Evolutionary conservation across 1,140 invertebrate species (phyloP).

Genomic region (Chelonus insularis): DNA sequence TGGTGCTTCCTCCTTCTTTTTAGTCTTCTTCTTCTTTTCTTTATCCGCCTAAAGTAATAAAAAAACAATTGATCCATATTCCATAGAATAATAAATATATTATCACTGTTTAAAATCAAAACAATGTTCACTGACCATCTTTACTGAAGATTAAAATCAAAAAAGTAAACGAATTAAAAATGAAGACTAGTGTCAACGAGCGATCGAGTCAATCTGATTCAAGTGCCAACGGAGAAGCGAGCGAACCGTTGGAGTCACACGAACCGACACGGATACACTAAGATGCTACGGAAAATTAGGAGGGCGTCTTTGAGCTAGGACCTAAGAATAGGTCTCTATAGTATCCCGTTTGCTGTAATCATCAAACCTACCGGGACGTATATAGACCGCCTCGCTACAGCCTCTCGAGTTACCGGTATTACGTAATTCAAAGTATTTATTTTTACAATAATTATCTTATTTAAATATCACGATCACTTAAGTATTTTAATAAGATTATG

Average conservation of each 20-base stretch:
- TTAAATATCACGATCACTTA: background rate
- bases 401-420: slow-evolving; percentile 51
- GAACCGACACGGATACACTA: background rate
- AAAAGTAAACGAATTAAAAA: background rate
- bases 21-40: slow-evolving; percentile 66
- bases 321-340: slow-evolving; percentile 39
- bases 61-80: too few species aligned
- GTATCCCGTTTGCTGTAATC: slow-evolving; percentile 29
- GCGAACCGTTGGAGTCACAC: background rate
- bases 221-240: slow-evolving; percentile 4
- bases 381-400: slow-evolving; percentile 44
- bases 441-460: background rate
- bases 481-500: background rate
- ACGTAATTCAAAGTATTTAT: slow-evolving; percentile 38
- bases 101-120: too few species aligned
- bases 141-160: background rate
- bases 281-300: slow-evolving; percentile 38
- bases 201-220: background rate
- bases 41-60: slow-evolving; percentile 62
- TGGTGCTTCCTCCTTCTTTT: slow-evolving; percentile 59
- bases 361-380: slow-evolving; percentile 46
- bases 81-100: too few species aligned
- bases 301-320: slow-evolving; percentile 33
- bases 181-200: background rate
- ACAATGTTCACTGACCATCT: slow-evolving; percentile 12